A percentile compares a stretch with the other conserved stretches of the same genome.
Conservation (phyloP, 2,888 invertebrate species). For the Octodonta nipae region DNA sequence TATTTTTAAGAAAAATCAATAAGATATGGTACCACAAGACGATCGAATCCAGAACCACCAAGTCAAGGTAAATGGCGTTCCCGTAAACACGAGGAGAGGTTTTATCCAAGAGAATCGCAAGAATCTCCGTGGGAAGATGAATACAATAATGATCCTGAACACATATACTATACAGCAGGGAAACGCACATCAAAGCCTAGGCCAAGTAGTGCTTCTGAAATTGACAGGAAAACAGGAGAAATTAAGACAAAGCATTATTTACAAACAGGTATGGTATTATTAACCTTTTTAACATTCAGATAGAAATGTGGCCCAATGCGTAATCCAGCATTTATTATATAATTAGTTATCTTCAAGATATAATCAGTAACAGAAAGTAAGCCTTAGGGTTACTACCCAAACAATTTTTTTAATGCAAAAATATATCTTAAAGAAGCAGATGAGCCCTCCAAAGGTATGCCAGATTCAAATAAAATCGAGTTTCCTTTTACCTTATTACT, state of each 20-base stretch:
- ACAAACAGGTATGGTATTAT: too few species aligned
- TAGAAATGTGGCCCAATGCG: too few species aligned
- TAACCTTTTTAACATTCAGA: too few species aligned
- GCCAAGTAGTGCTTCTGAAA: slow-evolving; percentile 45
- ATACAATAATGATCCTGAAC: slow-evolving; percentile 35
- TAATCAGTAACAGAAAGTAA: too few species aligned
- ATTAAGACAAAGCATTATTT: slow-evolving; percentile 28
- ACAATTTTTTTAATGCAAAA: too few species aligned
- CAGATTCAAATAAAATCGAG: too few species aligned
- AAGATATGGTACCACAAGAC: slow-evolving; percentile 24
- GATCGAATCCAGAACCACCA: slow-evolving; percentile 21
- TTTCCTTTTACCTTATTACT: too few species aligned
- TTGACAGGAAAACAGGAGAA: slow-evolving; percentile 37
- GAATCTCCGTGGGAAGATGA: slow-evolving; percentile 49
- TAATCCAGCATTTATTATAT: too few species aligned
- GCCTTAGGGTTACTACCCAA: too few species aligned
- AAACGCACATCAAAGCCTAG: slow-evolving; percentile 40
- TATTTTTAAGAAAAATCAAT: not conserved
- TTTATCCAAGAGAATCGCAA: slow-evolving; percentile 32
- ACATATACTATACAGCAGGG: slow-evolving; percentile 27
- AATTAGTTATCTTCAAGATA: too few species aligned
- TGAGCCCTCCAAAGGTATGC: too few species aligned
- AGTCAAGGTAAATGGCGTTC: slow-evolving; percentile 20
- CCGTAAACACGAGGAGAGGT: slow-evolving; percentile 32
- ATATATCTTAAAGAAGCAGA: too few species aligned